Percentiles rank a stretch among this genome's conserved stretches.
These are phyloP conservation scores for Drosophila neutralis DNA, from an alignment of 2,888 invertebrate species.

Conservation along the genomic window DNA sequence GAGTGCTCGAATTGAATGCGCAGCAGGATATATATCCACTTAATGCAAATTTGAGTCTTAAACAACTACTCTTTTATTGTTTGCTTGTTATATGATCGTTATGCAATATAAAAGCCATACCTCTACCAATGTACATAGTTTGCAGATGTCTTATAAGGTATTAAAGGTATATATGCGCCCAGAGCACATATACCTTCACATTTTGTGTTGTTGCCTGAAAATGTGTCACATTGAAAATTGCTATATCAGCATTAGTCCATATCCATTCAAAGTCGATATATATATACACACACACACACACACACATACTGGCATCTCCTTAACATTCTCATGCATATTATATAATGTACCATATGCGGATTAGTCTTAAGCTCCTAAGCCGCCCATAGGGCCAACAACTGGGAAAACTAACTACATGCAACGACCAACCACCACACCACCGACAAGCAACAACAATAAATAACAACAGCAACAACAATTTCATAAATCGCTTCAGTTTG, in stretches of 20 bases:
- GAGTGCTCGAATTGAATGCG: neutral
- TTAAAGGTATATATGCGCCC: neutral
- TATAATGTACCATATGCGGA: constrained; percentile 79
- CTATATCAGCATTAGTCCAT: constrained; percentile 59
- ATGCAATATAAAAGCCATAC: neutral
- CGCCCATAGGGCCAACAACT: constrained; percentile 52
- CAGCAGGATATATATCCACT: neutral
- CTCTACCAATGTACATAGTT: neutral
- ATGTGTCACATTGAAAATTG: constrained; percentile 69
- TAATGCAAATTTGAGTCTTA: neutral
- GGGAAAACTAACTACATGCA: constrained; percentile 42
- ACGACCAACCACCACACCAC: constrained; percentile 9
- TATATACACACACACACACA: constrained; percentile 5
- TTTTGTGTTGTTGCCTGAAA: constrained; percentile 22
- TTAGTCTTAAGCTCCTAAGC: constrained; percentile 62
- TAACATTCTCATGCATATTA: constrained; percentile 60
- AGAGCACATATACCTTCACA: constrained; percentile 4
- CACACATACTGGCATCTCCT: constrained; percentile 7
- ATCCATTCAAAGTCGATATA: constrained; percentile 39
- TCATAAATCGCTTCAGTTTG: constrained; percentile 69
- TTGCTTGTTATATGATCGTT: no score
- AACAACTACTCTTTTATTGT: neutral
- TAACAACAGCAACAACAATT: constrained; percentile 26
- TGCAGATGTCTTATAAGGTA: neutral
- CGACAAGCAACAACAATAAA: constrained; percentile 19